Evolutionary conservation across 2,888 invertebrate genomes (phyloP).

Genomic region (Platycheirus albimanus): DNA sequence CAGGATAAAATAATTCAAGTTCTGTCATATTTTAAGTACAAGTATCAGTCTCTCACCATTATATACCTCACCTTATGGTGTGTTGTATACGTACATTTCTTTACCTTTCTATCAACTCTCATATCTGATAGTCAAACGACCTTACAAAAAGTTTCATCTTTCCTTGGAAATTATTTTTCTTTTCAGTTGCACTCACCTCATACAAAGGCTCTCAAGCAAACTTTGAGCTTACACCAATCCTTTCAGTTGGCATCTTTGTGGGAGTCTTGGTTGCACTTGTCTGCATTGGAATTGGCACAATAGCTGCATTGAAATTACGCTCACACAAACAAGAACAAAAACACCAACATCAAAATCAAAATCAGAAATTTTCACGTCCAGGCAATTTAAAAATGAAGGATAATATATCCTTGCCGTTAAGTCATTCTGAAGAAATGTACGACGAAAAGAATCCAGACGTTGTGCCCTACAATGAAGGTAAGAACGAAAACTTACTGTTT

Average conservation of each 20-base stretch:
- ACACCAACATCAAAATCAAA: conserved; percentile 81
- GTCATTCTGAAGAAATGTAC: conserved; percentile 88
- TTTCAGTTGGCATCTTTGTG: conserved; percentile 83
- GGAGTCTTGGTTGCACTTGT: conserved; percentile 82
- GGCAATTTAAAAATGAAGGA: conserved; percentile 86
- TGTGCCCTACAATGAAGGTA: conserved; percentile 94
- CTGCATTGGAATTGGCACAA: conserved; percentile 82
- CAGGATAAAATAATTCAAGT: too few relatives aligned
- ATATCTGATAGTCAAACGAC: conserved; percentile 21
- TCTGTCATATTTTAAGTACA: too few relatives aligned
- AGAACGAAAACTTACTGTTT: too few relatives aligned
- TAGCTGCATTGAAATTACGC: conserved; percentile 82
- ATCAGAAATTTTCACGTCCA: conserved; percentile 85
- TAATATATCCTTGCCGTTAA: conserved; percentile 87
- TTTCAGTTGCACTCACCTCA: conserved; percentile 81
- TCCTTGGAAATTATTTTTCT: conserved; percentile 52
- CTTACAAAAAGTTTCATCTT: too few relatives aligned
- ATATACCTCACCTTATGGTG: too few relatives aligned
- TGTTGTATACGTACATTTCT: too few relatives aligned
- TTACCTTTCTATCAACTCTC: too few relatives aligned
- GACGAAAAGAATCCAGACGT: conserved; percentile 96
- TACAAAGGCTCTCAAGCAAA: conserved; percentile 84
- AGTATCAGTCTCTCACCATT: too few relatives aligned
- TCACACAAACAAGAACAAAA: conserved; percentile 82
- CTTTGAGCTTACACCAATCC: conserved; percentile 84